These are phyloP conservation scores for Notocelia uddmanniana DNA, from an alignment of 2,888 invertebrate genomes.

Conservation along the genomic window DNA sequence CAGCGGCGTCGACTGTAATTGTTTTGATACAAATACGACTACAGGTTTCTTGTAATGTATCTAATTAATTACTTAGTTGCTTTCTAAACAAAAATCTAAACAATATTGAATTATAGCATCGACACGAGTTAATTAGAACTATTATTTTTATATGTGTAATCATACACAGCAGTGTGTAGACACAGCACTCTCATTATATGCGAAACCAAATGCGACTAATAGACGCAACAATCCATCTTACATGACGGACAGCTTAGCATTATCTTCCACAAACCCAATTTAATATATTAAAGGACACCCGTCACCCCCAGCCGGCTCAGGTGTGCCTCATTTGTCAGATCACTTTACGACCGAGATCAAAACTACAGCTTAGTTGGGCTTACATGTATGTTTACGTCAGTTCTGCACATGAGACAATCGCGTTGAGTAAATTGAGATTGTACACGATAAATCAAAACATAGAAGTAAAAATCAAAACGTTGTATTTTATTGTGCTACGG, in stretches of 20 bases:
- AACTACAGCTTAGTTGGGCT: constrained; percentile 36
- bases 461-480: not conserved
- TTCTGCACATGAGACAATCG: constrained; percentile 13
- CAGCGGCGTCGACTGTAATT: too few relatives aligned
- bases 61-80: too few relatives aligned
- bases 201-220: constrained; percentile 25
- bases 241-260: constrained; percentile 28
- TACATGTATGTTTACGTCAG: constrained; percentile 19
- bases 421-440: not conserved
- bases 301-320: constrained; percentile 32
- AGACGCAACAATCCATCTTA: constrained; percentile 38
- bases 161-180: not conserved
- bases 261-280: constrained; percentile 39
- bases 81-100: too few relatives aligned
- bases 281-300: constrained; percentile 43
- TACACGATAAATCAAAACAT: not conserved
- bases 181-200: constrained; percentile 17
- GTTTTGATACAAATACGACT: too few relatives aligned
- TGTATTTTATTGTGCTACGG: not conserved
- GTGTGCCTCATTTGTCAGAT: constrained; percentile 39
- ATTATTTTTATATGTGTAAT: not conserved
- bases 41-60: too few relatives aligned
- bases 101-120: too few relatives aligned
- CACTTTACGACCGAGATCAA: constrained; percentile 36
- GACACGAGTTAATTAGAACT: too few relatives aligned